These are phyloP conservation scores for Maconellicoccus hirsutus DNA, from an alignment of 1,140 invertebrate species.

Conservation along the genomic window DNA sequence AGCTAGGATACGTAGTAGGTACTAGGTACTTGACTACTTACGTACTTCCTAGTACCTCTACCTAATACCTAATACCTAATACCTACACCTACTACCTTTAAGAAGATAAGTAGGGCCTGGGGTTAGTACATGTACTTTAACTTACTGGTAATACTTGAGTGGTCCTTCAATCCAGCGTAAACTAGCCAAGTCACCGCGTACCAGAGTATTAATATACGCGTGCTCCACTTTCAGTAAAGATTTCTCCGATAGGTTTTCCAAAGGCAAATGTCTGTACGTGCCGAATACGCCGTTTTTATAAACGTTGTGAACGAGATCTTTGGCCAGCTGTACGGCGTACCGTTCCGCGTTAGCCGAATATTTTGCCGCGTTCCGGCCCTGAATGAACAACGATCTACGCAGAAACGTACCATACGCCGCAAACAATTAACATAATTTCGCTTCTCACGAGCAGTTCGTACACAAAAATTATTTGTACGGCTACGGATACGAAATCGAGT, in stretches of 20 bases:
- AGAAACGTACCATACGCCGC: neutral
- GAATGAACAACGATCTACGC: constrained; percentile 47
- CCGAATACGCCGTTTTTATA: constrained; percentile 68
- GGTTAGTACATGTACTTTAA: no score
- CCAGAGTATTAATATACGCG: constrained; percentile 84
- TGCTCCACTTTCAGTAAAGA: constrained; percentile 57
- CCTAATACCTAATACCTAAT: no score
- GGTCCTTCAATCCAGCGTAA: constrained; percentile 87
- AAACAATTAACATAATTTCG: neutral
- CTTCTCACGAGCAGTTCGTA: neutral
- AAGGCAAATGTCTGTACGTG: constrained; percentile 60
- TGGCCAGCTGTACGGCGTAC: constrained; percentile 51
- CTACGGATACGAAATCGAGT: no score
- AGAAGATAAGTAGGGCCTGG: no score
- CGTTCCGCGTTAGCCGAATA: constrained; percentile 45
- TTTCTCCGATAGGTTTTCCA: constrained; percentile 45
- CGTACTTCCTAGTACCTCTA: no score
- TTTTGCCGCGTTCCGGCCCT: constrained; percentile 46
- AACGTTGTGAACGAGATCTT: constrained; percentile 76
- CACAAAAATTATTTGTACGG: no score
- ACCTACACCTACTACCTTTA: no score
- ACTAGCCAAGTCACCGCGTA: constrained; percentile 81
- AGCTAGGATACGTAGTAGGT: no score
- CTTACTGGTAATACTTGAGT: constrained; percentile 44
- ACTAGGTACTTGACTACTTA: no score